These are phyloP conservation scores for Corythaixoides concolor DNA, from an alignment of 2,113 vertebrate species.

Conservation along the genomic window DNA sequence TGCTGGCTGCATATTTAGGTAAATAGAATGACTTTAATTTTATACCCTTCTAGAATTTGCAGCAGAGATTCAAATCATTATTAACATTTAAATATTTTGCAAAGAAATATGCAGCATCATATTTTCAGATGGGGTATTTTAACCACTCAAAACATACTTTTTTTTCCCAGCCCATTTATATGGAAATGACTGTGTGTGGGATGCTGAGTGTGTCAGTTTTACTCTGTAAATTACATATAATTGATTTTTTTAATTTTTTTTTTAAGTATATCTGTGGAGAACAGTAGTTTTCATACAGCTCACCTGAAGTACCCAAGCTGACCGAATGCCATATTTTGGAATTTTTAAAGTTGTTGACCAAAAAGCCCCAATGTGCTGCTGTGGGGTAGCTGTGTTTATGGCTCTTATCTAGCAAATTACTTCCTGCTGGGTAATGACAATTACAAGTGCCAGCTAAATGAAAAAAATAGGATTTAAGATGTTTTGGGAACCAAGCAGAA, in stretches of 20 bases:
- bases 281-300: not conserved
- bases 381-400: not conserved
- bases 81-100: not conserved
- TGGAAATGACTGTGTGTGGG: not conserved
- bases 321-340: not conserved
- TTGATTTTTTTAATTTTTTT: not conserved
- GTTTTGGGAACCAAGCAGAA: slow-evolving; percentile 3
- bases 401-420: not conserved
- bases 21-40: not conserved
- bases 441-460: not conserved
- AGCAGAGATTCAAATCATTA: not conserved
- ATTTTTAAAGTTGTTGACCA: slow-evolving; percentile 5
- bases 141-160: not conserved
- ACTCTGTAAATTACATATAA: not conserved
- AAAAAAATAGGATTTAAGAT: not conserved
- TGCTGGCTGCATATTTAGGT: not conserved
- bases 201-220: not conserved
- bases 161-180: not conserved
- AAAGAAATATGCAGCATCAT: not conserved
- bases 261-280: not conserved
- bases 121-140: not conserved
- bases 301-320: not conserved
- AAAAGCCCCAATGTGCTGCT: not conserved
- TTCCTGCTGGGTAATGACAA: not conserved
- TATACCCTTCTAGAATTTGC: fast-evolving